Conservation (phyloP, 2,888 invertebrate genomes). For the Standfussiana lucernea region DNA sequence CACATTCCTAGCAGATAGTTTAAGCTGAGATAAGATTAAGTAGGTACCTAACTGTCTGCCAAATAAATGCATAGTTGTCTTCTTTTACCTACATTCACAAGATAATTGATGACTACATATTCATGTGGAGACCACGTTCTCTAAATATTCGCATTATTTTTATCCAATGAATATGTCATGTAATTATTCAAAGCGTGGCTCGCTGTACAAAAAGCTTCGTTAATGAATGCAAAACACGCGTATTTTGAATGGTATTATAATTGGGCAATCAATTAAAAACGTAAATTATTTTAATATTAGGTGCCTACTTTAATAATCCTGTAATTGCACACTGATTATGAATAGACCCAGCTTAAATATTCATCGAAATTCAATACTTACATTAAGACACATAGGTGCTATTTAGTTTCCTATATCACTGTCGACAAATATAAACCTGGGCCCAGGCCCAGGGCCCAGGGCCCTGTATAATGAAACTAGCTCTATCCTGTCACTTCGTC, state of each 20-base stretch:
- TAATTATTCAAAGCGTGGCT: conserved; percentile 24
- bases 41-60: conserved; percentile 3
- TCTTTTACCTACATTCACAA: conserved; percentile 10
- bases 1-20: conserved; percentile 56
- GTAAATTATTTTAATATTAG: background rate
- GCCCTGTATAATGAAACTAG: background rate
- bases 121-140: background rate
- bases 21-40: conserved; percentile 2
- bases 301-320: background rate
- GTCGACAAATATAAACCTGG: no score
- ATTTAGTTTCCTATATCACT: background rate
- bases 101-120: conserved; percentile 30
- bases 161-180: conserved; percentile 20
- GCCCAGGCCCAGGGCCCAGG: no score
- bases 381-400: background rate
- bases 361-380: background rate
- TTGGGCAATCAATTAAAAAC: conserved; percentile 26
- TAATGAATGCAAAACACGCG: conserved; percentile 37
- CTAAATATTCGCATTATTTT: conserved; percentile 30
- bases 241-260: conserved; percentile 20
- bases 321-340: background rate
- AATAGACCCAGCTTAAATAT: background rate
- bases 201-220: conserved; percentile 27
- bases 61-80: conserved; percentile 23
- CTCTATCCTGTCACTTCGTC: background rate